Base-by-base conservation (phyloP, 2,113 vertebrate species). In the Tangachromis dhanisi region DNA sequence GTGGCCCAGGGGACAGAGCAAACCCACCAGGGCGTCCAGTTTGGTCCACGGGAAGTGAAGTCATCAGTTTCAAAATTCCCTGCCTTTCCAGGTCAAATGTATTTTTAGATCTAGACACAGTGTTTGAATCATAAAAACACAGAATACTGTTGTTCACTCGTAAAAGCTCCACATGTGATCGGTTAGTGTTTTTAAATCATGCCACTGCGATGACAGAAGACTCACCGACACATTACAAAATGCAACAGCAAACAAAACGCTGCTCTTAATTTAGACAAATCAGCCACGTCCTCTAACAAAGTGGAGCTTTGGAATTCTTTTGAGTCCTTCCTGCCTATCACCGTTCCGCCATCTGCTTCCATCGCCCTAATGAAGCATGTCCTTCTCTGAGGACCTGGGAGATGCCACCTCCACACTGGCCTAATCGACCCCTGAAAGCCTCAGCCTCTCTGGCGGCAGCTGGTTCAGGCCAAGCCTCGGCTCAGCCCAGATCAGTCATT, bases 331-430 rank as follows among this genome's bases (percentile, higher is more conserved):
- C 57, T 38, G 17, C 26, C 6, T 2, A 2, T 76, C 10, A 7
- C 61, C 24, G 2, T 5, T 17, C 26, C 2, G 14, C 90, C 86
- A 92, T 89, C 86, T 91, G 68, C 73, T 73, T 86, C 84, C 17
- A 17, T 87, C 12, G 8, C 31, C 84, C 61, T 93, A 87, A 90
- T 90, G 79, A 91, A 91, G 83, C 86, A 47, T 9, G 8, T 86
- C 79, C 38, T n/a, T 71, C 33, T 66, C 49, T 38, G 40, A 71
- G 82, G 40, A 76, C 87, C 57, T 79, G 24, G 2, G 91, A 93
- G 87, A 88, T 7, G 4, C 68, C 33, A 55, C 80, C 76, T 91
- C 81, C 59, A 7, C 63, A 2, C 47, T 9, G 16, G 42, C 57
- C 53, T 82, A 76, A 88, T 90, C 88, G 90, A 45, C 76, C 68